A percentile compares a stretch with the other conserved stretches of the same genome.
These are phyloP conservation scores for Porphyrio hochstetteri DNA, from an alignment of 2,113 vertebrate species.

Conservation along the genomic window DNA sequence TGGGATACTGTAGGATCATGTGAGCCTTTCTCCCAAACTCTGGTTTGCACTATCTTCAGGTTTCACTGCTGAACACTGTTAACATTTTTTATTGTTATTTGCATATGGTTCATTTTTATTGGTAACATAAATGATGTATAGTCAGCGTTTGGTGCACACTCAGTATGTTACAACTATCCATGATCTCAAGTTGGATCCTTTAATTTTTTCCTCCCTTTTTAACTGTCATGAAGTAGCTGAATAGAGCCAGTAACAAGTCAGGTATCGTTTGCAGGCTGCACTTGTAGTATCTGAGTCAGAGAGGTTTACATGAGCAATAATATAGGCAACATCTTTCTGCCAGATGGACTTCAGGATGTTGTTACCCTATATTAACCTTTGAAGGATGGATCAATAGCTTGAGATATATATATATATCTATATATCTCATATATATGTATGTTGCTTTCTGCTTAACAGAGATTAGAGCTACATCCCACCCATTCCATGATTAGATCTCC, in stretches of 20 bases:
- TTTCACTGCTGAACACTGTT: not conserved
- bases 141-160: not conserved
- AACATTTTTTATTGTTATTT: not conserved
- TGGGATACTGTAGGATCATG: not conserved
- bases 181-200: not conserved
- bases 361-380: not conserved
- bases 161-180: rapidly evolving
- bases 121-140: not conserved
- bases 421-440: not conserved
- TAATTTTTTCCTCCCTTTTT: not conserved
- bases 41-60: not conserved
- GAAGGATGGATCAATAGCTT: not conserved
- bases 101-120: not conserved
- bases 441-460: not conserved
- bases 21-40: not conserved
- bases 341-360: not conserved
- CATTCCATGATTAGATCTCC: conserved; percentile 21
- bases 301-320: not conserved
- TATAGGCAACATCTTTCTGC: not conserved
- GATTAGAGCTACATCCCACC: conserved; percentile 48
- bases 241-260: not conserved
- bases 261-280: not conserved
- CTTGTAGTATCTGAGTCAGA: not conserved
- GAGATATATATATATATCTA: no score
- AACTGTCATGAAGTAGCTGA: not conserved